These are phyloP conservation scores for Sebastes iracundus DNA, from an alignment of 2,797 vertebrate genomes.

Conservation along the genomic window DNA sequence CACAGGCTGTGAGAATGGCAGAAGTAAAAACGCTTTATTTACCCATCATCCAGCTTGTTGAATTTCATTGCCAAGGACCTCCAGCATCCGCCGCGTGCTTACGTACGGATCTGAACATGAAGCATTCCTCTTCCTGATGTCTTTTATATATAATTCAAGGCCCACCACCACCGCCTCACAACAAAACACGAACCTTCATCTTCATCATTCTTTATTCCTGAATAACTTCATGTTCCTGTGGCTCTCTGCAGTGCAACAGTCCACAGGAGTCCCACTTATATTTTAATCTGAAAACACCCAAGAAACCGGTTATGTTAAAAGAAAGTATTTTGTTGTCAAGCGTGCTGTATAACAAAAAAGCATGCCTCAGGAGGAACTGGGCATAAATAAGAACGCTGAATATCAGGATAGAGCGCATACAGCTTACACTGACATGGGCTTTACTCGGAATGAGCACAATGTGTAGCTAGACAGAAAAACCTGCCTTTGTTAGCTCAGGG, in stretches of 20 bases:
- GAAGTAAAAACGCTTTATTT: not conserved
- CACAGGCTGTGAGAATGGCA: not conserved
- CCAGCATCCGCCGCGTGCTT: constrained; percentile 6
- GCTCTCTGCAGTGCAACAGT: constrained; percentile 6
- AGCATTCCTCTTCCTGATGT: constrained; percentile 21
- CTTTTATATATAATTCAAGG: constrained; percentile 61
- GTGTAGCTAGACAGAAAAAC: constrained; percentile 62
- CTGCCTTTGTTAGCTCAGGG: constrained; percentile 71
- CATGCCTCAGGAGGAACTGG: constrained; percentile 41
- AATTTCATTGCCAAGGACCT: not conserved
- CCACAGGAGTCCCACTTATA: constrained; percentile 6
- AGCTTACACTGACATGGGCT: constrained; percentile 52
- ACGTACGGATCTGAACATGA: not conserved
- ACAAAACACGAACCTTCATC: constrained; percentile 35
- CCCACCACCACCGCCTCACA: constrained; percentile 18
- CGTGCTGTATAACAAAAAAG: constrained; percentile 34
- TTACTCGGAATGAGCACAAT: constrained; percentile 59
- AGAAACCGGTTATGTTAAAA: constrained; percentile 31
- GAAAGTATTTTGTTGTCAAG: constrained; percentile 53
- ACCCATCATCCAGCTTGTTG: not conserved
- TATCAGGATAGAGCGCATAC: constrained; percentile 46
- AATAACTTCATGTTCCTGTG: constrained; percentile 2
- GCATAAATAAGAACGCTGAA: constrained; percentile 70
- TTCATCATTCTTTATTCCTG: constrained; percentile 17
- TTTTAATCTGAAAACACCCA: constrained; percentile 42